These are phyloP conservation scores for Falco cherrug DNA, from an alignment of 2,797 vertebrate genomes.

Conservation along the genomic window DNA sequence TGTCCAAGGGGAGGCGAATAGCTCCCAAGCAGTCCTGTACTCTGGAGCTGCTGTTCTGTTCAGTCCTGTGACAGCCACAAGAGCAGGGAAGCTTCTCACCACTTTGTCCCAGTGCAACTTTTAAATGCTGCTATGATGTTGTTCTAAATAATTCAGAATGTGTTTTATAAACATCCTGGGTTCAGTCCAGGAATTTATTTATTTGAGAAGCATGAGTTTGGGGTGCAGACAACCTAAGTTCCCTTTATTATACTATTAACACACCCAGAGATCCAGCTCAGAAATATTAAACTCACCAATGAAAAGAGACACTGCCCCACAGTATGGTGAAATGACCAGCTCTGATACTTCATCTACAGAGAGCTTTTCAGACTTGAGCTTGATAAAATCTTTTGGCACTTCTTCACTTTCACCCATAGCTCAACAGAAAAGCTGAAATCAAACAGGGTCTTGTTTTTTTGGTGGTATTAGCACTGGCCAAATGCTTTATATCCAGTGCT, in stretches of 20 bases:
- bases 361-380: slow-evolving; percentile 82
- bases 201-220: neutral
- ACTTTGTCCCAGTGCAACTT: neutral
- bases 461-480: neutral
- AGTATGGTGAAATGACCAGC: slow-evolving; percentile 80
- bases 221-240: neutral
- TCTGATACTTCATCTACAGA: slow-evolving; percentile 83
- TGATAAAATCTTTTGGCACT: slow-evolving; percentile 79
- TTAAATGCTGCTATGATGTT: neutral
- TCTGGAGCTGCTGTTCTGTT: neutral
- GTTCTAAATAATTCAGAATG: neutral
- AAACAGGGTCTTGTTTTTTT: neutral
- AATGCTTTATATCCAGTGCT: neutral
- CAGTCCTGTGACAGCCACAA: neutral
- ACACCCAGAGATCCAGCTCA: neutral
- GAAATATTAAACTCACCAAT: slow-evolving; percentile 81
- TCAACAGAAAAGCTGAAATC: slow-evolving; percentile 33
- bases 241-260: neutral
- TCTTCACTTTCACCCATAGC: slow-evolving; percentile 70
- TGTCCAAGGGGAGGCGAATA: neutral
- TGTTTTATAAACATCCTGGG: neutral
- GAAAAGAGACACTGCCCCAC: slow-evolving; percentile 90
- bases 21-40: neutral
- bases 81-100: neutral
- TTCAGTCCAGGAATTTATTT: neutral